Evolutionary conservation across 1,140 invertebrate species (phyloP).

Genomic region (honey bee (Apis mellifera)): DNA sequence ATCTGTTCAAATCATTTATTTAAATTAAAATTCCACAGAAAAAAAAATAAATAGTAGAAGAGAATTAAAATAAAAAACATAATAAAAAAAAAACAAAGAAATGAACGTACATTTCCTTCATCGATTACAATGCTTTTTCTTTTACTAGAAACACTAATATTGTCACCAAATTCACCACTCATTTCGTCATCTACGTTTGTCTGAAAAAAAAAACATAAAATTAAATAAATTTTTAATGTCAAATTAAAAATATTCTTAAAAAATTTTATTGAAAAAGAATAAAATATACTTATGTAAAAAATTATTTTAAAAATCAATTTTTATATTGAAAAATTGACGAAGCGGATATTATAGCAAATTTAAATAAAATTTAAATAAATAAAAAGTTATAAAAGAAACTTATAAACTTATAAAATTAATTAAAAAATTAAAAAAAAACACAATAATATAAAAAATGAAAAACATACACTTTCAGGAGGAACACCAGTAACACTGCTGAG

Average conservation of each 20-base stretch:
- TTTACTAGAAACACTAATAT: slow-evolving; percentile 88
- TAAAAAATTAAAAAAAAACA: no score
- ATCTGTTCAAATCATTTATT: slow-evolving; percentile 41
- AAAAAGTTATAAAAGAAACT: slow-evolving; percentile 7
- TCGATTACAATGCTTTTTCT: slow-evolving; percentile 83
- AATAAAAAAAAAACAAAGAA: not conserved
- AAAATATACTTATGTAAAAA: not conserved
- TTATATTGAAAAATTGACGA: no score
- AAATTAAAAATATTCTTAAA: no score
- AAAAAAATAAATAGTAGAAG: not conserved
- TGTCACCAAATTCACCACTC: slow-evolving; percentile 92
- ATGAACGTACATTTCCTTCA: slow-evolving; percentile 68
- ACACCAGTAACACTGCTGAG: slow-evolving; percentile 85
- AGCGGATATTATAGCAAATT: no score
- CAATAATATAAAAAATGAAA: not conserved
- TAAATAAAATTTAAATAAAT: no score
- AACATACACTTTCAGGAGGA: slow-evolving; percentile 77
- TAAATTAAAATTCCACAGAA: not conserved
- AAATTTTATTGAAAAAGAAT: not conserved
- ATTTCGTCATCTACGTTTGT: slow-evolving; percentile 88
- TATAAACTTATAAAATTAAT: not conserved
- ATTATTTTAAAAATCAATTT: not conserved
- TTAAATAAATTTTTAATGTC: not conserved
- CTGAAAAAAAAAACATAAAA: slow-evolving; percentile 63
- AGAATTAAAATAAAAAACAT: slow-evolving; percentile 5